phyloP scores from a whole-genome alignment of 2,888 invertebrate genomes.

The Dasypogon diadema region DNA sequence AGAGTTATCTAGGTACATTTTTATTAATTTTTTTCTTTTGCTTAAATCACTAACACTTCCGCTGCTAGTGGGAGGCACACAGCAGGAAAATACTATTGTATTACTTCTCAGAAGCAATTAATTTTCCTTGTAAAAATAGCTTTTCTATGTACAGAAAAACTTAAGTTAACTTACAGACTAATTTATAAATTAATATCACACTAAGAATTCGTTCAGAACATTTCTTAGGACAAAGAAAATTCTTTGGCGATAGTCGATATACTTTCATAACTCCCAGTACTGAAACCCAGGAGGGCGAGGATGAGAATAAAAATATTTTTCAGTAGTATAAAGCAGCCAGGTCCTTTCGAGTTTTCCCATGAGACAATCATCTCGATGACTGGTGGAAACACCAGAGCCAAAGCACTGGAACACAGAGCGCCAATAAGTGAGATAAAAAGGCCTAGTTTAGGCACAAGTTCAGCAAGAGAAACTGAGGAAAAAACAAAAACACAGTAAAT shows the following conservation, averaged over 20 bases:
- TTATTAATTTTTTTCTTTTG: too few species aligned
- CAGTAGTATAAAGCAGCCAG: conserved; percentile 68
- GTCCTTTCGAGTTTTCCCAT: conserved; percentile 73
- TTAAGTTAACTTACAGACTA: conserved; percentile 14
- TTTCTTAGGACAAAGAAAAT: conserved; percentile 57
- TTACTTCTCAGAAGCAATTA: too few species aligned
- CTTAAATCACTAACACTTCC: too few species aligned
- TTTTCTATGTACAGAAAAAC: conserved; percentile 10
- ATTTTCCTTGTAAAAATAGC: conserved; percentile 16
- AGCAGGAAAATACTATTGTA: too few species aligned
- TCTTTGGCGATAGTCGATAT: conserved; percentile 71
- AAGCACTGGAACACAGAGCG: conserved; percentile 87
- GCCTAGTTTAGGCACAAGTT: conserved; percentile 85
- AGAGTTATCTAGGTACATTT: too few species aligned
- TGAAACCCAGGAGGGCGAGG: conserved; percentile 78
- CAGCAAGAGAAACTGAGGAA: conserved; percentile 83
- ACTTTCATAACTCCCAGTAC: conserved; percentile 82
- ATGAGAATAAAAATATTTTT: conserved; percentile 77
- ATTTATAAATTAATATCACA: conserved; percentile 51
- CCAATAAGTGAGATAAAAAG: conserved; percentile 93
- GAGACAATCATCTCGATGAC: conserved; percentile 83
- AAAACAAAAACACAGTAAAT: too few species aligned
- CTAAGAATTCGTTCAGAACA: neutral
- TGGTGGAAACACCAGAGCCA: conserved; percentile 90
- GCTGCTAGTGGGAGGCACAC: too few species aligned